Conservation (phyloP, 2,888 invertebrate genomes). For the Entomobrya multifasciata region DNA sequence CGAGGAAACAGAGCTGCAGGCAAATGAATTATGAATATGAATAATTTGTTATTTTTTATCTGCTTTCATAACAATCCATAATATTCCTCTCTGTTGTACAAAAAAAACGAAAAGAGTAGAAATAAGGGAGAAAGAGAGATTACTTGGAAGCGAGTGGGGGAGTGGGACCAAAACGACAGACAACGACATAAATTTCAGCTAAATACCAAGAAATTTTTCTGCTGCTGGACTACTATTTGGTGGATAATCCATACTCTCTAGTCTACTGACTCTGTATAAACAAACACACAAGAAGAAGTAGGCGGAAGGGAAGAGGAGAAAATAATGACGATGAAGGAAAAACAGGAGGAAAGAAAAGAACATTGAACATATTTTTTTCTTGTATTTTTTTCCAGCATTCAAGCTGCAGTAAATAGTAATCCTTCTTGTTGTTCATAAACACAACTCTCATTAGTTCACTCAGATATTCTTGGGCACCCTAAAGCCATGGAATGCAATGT, state of each 20-base stretch:
- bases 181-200: constrained; percentile 44
- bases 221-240: constrained; percentile 3
- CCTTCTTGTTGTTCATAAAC: no score
- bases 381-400: background rate
- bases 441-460: constrained; percentile 23
- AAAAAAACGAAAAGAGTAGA: background rate
- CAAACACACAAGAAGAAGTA: background rate
- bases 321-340: constrained; percentile 13
- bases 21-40: constrained; percentile 32
- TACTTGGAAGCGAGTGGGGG: background rate
- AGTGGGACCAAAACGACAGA: background rate
- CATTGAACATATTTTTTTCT: background rate
- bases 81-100: background rate
- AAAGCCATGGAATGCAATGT: background rate
- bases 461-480: background rate
- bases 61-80: no score
- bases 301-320: background rate
- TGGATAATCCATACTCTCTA: background rate
- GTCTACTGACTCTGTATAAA: background rate
- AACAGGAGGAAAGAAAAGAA: background rate
- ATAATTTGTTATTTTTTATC: constrained; percentile 10
- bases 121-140: background rate
- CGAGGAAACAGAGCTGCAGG: background rate
- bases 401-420: background rate
- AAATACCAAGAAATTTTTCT: background rate